Percentiles rank a stretch among this genome's conserved stretches.
Evolutionary conservation across 2,113 vertebrate species (phyloP).

Genomic region (Otocyon megalotis): DNA sequence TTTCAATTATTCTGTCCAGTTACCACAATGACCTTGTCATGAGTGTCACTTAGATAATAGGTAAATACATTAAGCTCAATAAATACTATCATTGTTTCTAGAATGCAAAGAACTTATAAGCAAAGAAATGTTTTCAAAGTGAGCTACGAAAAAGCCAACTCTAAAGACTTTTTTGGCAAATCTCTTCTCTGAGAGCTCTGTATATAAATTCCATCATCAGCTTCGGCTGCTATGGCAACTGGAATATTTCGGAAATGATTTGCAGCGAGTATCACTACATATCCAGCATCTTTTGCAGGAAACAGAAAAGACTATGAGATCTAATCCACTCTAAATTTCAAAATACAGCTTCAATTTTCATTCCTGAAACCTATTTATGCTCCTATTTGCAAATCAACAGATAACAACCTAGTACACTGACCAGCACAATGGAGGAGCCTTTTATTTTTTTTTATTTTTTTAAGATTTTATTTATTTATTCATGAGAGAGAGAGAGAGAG

Average conservation of each 20-base stretch:
- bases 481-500: too few relatives aligned
- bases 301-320: constrained; percentile 66
- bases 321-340: constrained; percentile 67
- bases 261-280: constrained; percentile 79
- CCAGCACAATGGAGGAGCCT: background rate
- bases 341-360: constrained; percentile 52
- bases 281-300: constrained; percentile 74
- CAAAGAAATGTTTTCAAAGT: constrained; percentile 36
- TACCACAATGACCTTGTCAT: background rate
- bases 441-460: background rate
- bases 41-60: background rate
- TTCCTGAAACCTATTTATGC: constrained; percentile 46
- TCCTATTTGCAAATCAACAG: constrained; percentile 65
- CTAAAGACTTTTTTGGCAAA: constrained; percentile 81
- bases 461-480: too few relatives aligned
- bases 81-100: background rate
- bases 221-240: constrained; percentile 87
- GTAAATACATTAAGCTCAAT: background rate
- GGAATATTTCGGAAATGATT: constrained; percentile 87
- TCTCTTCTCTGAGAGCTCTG: constrained; percentile 79
- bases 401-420: constrained; percentile 9
- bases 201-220: constrained; percentile 86
- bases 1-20: background rate
- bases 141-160: constrained; percentile 76
- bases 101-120: background rate